These are phyloP conservation scores for Cerastis rubricosa DNA, from an alignment of 2,888 invertebrate genomes.

Conservation along the genomic window DNA sequence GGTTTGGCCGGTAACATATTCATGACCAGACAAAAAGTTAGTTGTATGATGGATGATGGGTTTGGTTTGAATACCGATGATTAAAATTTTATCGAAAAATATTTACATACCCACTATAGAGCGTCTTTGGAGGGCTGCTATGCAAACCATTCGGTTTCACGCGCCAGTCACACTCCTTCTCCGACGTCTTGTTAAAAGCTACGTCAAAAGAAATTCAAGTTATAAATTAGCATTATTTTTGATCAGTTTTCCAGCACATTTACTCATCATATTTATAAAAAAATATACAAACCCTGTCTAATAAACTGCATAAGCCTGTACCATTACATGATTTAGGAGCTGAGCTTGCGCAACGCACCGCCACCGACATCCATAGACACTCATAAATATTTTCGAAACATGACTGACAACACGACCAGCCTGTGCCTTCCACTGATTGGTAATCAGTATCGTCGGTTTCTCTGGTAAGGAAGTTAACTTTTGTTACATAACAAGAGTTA, in stretches of 20 bases:
- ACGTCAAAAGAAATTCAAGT: conserved; percentile 27
- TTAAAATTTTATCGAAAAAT: neutral
- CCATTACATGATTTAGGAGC: conserved; percentile 74
- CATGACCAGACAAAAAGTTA: neutral
- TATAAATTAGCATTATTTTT: neutral
- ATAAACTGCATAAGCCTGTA: conserved; percentile 74
- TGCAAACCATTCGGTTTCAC: conserved; percentile 70
- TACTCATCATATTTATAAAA: neutral
- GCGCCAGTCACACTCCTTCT: conserved; percentile 78
- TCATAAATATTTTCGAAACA: conserved; percentile 73
- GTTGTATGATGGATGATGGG: neutral
- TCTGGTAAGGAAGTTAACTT: conserved; percentile 70
- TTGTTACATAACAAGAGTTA: conserved; percentile 78
- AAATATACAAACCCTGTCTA: conserved; percentile 79
- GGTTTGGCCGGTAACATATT: too few relatives aligned
- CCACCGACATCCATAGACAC: conserved; percentile 76
- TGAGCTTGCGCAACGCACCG: conserved; percentile 84
- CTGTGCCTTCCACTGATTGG: conserved; percentile 53
- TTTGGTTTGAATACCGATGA: neutral
- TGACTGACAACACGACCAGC: conserved; percentile 76
- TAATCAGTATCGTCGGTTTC: conserved; percentile 54
- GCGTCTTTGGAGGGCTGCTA: conserved; percentile 64
- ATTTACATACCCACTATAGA: conserved; percentile 72
- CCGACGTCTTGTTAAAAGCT: conserved; percentile 79
- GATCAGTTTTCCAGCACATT: neutral